Base-by-base conservation (phyloP, 2,113 vertebrate genomes). In the Paraplagusia blochii region DNA sequence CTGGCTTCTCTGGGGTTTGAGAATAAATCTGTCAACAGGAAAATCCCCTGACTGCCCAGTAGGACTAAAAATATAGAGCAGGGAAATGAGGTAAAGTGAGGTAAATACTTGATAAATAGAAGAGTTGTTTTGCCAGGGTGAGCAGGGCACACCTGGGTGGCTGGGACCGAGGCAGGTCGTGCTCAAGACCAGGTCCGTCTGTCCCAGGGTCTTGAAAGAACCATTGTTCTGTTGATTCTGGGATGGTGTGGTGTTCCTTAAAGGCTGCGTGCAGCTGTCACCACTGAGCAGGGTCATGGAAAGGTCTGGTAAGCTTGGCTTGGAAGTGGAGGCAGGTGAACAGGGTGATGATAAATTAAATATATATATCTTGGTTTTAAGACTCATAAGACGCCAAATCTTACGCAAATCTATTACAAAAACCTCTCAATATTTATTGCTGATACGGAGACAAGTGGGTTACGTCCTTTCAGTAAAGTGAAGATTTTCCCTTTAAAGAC, bases 61-160 rank as follows among this genome's bases (percentile, higher is more conserved):
- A 57, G 53, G 58, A 43, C 7, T 58, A 61, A 68, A 74, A 76
- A 80, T 80, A 72, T 66, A 81, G 51, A 57, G 19, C 11, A 34
- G 38, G 71, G 60, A 66, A 72, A 61, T 72, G 13, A 67, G 43
- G 73, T 70, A 66, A 73, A 76, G 40, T 72, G 78, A 70, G 72
- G 77, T 65, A 85, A 88, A 82, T 66, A 82, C 66, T 63, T 58
- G 50, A 63, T 58, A 70, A 72, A 84, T 50, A 79, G 66, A 66
- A 55, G 63, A 58, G 48, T 29, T 50, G 58, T 77, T 80, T 72
- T 82, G 48, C 65, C 13, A 18, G 6, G 34, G 50, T 5, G 29
- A 71, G 63, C 54, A 6, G 58, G 53, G 58, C 64, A 69, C 81
- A 80, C 74, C 73, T 70, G 74, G 72, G 76, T 71, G 75, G 62